These are phyloP conservation scores for Masnerella sp. DNA, from an alignment of 2,888 invertebrate genomes.

Conservation along the genomic window DNA sequence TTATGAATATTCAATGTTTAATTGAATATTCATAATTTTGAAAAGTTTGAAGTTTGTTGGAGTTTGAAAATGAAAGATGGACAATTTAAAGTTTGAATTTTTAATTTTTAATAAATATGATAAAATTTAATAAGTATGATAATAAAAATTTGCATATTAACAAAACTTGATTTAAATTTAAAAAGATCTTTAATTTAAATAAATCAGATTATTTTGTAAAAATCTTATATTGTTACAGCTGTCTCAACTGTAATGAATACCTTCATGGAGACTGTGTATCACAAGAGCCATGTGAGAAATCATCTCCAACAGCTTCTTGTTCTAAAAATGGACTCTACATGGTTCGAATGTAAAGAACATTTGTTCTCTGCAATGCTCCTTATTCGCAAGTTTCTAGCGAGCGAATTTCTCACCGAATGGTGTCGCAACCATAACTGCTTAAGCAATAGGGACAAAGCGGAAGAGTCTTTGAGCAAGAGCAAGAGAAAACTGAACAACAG, in stretches of 20 bases:
- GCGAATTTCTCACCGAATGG: neutral
- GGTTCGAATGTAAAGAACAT: conserved; percentile 1
- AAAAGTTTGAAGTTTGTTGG: no score
- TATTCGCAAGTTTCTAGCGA: neutral
- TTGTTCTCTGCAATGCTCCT: neutral
- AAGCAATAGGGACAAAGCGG: neutral
- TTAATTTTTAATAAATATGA: no score
- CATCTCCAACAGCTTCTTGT: neutral
- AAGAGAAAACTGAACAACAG: neutral
- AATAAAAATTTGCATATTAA: no score
- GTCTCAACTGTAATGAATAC: neutral
- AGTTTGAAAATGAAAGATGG: no score
- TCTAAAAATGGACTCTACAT: neutral
- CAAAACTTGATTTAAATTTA: no score
- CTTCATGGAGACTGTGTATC: neutral
- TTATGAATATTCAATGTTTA: no score
- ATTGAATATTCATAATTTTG: no score
- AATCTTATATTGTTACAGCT: neutral
- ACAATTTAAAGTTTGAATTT: no score
- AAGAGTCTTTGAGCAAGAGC: neutral
- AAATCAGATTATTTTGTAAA: no score
- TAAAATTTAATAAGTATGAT: no score
- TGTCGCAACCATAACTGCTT: neutral
- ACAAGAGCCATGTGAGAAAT: neutral
- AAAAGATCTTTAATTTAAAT: no score